Conservation (phyloP, 1,140 invertebrate species). For the Apis cerana region DNA sequence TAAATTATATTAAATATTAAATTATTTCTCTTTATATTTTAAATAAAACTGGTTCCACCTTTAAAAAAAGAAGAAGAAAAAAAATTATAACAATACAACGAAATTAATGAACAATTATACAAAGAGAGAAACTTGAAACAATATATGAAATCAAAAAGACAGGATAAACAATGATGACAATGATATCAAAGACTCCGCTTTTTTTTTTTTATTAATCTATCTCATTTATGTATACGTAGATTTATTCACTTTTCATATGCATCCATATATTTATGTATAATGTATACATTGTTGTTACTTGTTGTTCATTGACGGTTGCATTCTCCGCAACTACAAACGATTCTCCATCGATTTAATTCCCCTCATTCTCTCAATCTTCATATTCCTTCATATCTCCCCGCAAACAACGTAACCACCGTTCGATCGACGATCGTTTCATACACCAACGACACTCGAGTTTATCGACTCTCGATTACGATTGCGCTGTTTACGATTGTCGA, state of each 20-base stretch:
- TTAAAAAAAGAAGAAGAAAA: no score
- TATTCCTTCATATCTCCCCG: not conserved
- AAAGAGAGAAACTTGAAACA: no score
- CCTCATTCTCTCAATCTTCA: not conserved
- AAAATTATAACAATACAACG: no score
- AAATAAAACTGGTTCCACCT: no score
- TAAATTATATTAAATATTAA: no score
- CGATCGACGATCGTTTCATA: slow-evolving; percentile 26
- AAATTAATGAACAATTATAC: no score
- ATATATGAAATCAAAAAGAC: not conserved
- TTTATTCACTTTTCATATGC: slow-evolving; percentile 68
- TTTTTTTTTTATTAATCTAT: slow-evolving; percentile 74
- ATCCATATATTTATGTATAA: slow-evolving; percentile 65
- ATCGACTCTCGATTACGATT: not conserved
- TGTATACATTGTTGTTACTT: slow-evolving; percentile 70
- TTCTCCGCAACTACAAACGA: slow-evolving; percentile 50
- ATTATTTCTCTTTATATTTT: no score
- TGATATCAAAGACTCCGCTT: slow-evolving; percentile 31
- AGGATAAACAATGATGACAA: slow-evolving; percentile 7
- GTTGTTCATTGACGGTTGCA: slow-evolving; percentile 56
- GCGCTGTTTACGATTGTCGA: not conserved
- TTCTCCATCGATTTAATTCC: slow-evolving; percentile 43
- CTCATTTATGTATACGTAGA: slow-evolving; percentile 69
- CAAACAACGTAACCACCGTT: not conserved
- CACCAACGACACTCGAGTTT: not conserved